Base-by-base conservation (phyloP, 2,888 invertebrate species). In the Hylaea fasciaria region DNA sequence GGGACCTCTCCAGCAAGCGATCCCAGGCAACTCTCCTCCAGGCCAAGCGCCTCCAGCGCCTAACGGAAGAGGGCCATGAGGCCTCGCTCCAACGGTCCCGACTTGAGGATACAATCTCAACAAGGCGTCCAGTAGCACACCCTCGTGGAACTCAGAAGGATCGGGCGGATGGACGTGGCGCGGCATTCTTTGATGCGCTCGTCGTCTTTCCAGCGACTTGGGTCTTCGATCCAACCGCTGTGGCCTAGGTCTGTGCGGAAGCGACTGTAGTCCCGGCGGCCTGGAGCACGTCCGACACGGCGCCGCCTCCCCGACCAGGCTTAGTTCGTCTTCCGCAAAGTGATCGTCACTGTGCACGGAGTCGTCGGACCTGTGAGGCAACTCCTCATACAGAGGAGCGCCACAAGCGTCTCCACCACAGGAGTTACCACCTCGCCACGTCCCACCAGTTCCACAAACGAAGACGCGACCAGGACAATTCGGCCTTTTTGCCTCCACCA, bases 371-470 rank as follows among this genome's bases (percentile, higher is more conserved):
- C 94, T 91, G 64, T 93, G 93, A 0, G 94, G 94, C 44, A 97
- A 92, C 80, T 97, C 97, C 87, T 97, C 97, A 86, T 97, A 97
- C 22, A 97, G 95, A 52, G 96, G 96, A 74, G 97, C 96, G 76
- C 90, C 92, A 65, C 90, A 91, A 0, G 85, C 67, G 62, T 91
- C 91, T 0, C 89, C 87, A 0, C 86, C 87, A 57, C 91, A 91
- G 10, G 85, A 73, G 72, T 85, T 88, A 0, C 95, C 79, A 89
- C 95, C 74, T 94, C 96, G 54, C 92, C 92, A 94, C 68, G 82
- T 92, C 74, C 89, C 83, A 7, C 91, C 91, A 0, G 89, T 80
- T n/a, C 89, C 92, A 63, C 96, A 96, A 59, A 96, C 94, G 77
- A 96, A 95, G 13, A 96, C 95, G 9, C 96, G 94, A 0, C 86